These are phyloP conservation scores for Ammospiza caudacuta DNA, from an alignment of 2,113 vertebrate genomes.

Conservation along the genomic window DNA sequence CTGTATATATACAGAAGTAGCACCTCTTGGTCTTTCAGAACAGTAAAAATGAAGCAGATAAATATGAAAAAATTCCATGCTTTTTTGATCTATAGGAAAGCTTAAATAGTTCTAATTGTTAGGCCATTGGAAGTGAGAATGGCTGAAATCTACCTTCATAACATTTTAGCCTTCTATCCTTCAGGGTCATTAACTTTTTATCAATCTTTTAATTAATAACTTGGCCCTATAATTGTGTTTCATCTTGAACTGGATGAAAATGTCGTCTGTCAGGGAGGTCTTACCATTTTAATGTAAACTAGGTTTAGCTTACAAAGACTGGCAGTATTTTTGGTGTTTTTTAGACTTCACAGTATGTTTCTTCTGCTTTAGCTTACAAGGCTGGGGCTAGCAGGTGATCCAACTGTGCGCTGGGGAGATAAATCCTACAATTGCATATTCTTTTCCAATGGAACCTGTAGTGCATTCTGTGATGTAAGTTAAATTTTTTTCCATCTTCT, in stretches of 20 bases:
- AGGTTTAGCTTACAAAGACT: not conserved
- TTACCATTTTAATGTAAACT: not conserved
- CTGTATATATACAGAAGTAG: not conserved
- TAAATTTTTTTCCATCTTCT: not conserved
- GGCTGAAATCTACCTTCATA: not conserved
- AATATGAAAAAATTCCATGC: not conserved
- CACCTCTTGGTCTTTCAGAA: not conserved
- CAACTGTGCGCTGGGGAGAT: slow-evolving; percentile 92
- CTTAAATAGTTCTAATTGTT: not conserved
- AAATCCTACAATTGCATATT: slow-evolving; percentile 89
- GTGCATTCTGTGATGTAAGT: slow-evolving; percentile 90
- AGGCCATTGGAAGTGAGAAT: not conserved
- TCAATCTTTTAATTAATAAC: not conserved
- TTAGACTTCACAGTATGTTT: not conserved
- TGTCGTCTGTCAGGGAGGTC: not conserved
- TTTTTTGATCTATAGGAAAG: not conserved
- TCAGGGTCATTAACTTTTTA: not conserved
- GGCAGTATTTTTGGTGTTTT: not conserved
- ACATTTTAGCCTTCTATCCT: not conserved
- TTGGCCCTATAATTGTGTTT: not conserved
- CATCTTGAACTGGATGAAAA: not conserved
- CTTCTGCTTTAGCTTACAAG: slow-evolving; percentile 74
- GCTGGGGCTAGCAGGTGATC: slow-evolving; percentile 80
- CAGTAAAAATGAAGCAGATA: not conserved
- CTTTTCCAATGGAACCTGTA: slow-evolving; percentile 86